Evolutionary conservation across 2,797 vertebrate genomes (phyloP).

Genomic region (Nyctibius grandis): DNA sequence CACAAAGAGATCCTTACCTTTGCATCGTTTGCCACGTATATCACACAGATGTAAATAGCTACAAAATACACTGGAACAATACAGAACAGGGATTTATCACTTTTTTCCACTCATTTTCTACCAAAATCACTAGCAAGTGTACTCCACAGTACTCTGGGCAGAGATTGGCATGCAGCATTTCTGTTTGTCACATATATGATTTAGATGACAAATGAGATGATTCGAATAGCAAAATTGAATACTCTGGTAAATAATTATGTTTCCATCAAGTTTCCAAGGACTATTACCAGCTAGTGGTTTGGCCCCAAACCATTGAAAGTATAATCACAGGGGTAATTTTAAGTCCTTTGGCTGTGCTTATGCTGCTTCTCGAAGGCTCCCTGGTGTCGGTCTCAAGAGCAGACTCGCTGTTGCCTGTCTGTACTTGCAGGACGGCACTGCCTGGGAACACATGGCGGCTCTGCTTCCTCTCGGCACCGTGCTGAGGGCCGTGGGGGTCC

Average conservation of each 20-base stretch:
- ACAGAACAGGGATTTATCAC: not conserved
- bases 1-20: not conserved
- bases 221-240: not conserved
- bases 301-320: not conserved
- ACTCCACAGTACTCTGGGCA: not conserved
- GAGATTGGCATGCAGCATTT: not conserved
- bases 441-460: accelerated
- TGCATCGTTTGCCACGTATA: not conserved
- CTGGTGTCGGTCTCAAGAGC: not conserved
- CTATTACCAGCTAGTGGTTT: not conserved
- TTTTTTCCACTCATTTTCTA: not conserved
- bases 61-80: not conserved
- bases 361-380: not conserved
- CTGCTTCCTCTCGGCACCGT: accelerated
- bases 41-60: not conserved
- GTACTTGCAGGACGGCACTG: accelerated
- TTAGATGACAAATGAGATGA: not conserved
- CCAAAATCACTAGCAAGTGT: not conserved
- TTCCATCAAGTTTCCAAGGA: not conserved
- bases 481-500: accelerated
- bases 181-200: not conserved
- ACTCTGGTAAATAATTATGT: not conserved
- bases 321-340: not conserved
- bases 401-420: accelerated
- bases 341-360: not conserved